These are phyloP conservation scores for Xylota sylvarum DNA, from an alignment of 2,888 invertebrate genomes.

Conservation along the genomic window DNA sequence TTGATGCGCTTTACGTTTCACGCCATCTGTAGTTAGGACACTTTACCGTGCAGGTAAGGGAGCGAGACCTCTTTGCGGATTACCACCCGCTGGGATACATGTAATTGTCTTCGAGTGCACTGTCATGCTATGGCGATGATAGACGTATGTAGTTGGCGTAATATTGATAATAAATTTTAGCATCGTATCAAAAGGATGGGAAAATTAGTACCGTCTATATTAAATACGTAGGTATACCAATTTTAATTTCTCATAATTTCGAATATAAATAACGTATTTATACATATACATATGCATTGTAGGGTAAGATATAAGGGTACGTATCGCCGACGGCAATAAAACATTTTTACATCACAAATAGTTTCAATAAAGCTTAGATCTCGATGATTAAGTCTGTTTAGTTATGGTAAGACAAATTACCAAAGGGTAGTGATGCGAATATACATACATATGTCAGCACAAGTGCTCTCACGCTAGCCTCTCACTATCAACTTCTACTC, in stretches of 20 bases:
- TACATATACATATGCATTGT: background rate
- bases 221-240: background rate
- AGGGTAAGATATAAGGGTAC: too few relatives aligned
- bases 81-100: constrained; percentile 63
- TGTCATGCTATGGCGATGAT: constrained; percentile 32
- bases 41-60: constrained; percentile 16
- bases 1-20: constrained; percentile 63
- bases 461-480: too few relatives aligned
- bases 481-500: too few relatives aligned
- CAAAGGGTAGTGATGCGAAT: too few relatives aligned
- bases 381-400: too few relatives aligned
- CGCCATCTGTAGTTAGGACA: constrained; percentile 54
- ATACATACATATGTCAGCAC: too few relatives aligned
- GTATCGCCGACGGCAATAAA: too few relatives aligned
- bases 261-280: too few relatives aligned
- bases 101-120: constrained; percentile 55
- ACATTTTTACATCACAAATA: too few relatives aligned
- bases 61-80: constrained; percentile 19
- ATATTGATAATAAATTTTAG: constrained; percentile 6
- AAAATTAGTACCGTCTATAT: background rate
- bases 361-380: too few relatives aligned
- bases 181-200: background rate
- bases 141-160: constrained; percentile 16
- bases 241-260: background rate
- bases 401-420: too few relatives aligned